Conservation (phyloP, 2,888 invertebrate species). For the Urechis unicinctus region DNA sequence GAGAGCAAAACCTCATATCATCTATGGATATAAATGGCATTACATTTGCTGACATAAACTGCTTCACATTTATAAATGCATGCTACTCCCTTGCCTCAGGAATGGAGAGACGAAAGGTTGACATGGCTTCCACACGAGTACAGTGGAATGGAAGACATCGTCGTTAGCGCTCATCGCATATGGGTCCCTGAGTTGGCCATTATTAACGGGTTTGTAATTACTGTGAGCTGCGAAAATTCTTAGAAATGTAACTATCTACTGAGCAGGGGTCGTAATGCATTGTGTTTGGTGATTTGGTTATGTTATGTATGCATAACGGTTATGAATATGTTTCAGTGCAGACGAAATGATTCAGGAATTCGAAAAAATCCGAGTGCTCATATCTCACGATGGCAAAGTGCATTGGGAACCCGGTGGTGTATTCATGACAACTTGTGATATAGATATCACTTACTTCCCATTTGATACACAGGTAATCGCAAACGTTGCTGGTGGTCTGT, state of each 20-base stretch:
- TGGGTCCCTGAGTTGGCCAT: constrained; percentile 21
- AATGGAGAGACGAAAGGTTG: constrained; percentile 19
- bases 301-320: too few relatives aligned
- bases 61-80: too few relatives aligned
- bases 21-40: too few relatives aligned
- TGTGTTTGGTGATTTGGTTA: too few relatives aligned
- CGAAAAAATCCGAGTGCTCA: constrained; percentile 19
- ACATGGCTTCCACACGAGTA: constrained; percentile 16
- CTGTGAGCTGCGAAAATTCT: too few relatives aligned
- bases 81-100: constrained; percentile 7
- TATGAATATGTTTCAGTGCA: too few relatives aligned
- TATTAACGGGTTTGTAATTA: constrained; percentile 16
- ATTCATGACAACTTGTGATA: constrained; percentile 20
- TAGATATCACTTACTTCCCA: constrained; percentile 20
- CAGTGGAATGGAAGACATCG: constrained; percentile 14
- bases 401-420: constrained; percentile 23
- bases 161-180: constrained; percentile 16
- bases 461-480: too few relatives aligned
- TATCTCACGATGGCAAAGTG: constrained; percentile 11
- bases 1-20: too few relatives aligned
- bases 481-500: too few relatives aligned
- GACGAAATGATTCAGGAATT: constrained; percentile 22
- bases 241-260: too few relatives aligned
- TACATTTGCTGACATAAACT: too few relatives aligned
- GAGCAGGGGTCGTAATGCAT: too few relatives aligned